phyloP scores from a whole-genome alignment of 2,797 vertebrate species.

The Sphenopsis melanotis region DNA sequence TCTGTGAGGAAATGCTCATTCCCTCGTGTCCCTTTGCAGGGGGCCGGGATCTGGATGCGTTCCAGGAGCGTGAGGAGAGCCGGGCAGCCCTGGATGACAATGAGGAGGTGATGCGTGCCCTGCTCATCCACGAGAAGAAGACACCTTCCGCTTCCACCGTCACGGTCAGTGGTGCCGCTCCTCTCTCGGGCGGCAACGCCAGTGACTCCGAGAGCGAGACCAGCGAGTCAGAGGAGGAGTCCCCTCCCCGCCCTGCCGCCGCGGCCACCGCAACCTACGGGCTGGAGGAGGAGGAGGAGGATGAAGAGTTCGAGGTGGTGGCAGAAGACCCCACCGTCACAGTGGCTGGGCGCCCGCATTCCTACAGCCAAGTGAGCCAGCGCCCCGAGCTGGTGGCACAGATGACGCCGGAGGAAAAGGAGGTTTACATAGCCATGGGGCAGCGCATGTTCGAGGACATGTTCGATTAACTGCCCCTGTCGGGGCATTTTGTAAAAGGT shows the following conservation, averaged over 20 bases:
- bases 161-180: slow-evolving; percentile 49
- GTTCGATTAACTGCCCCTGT: slow-evolving; percentile 69
- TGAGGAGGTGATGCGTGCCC: slow-evolving; percentile 94
- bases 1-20: not conserved
- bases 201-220: slow-evolving; percentile 97
- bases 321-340: slow-evolving; percentile 85
- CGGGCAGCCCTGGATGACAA: slow-evolving; percentile 83
- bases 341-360: slow-evolving; percentile 85
- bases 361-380: slow-evolving; percentile 93
- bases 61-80: slow-evolving; percentile 78
- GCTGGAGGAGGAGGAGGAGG: slow-evolving; percentile 86
- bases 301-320: slow-evolving; percentile 93
- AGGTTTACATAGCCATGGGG: slow-evolving; percentile 95
- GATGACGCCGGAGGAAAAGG: slow-evolving; percentile 94
- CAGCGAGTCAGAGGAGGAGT: slow-evolving; percentile 93
- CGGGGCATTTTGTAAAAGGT: not conserved
- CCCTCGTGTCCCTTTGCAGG: slow-evolving; percentile 68
- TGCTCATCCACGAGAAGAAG: slow-evolving; percentile 97
- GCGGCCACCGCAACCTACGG: not conserved
- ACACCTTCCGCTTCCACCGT: slow-evolving; percentile 61
- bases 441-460: slow-evolving; percentile 94
- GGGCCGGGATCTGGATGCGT: slow-evolving; percentile 70
- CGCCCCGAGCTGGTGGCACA: slow-evolving; percentile 91
- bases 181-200: slow-evolving; percentile 66
- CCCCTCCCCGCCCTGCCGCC: slow-evolving; percentile 67